Evolutionary conservation across 2,888 invertebrate species (phyloP).

Genomic region (Ectemnius continuus): DNA sequence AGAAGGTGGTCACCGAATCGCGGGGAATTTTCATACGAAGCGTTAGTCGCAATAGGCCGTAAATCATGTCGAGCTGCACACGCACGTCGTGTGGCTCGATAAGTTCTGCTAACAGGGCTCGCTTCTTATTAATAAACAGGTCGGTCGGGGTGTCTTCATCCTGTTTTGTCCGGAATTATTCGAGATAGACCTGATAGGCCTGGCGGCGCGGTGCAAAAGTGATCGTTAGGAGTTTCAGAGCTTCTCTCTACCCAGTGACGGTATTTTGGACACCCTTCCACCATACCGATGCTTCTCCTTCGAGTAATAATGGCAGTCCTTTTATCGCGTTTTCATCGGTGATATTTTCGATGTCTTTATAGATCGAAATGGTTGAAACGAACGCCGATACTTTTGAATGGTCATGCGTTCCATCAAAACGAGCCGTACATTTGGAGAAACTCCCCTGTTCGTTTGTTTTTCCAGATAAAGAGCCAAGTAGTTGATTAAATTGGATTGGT

Average conservation of each 20-base stretch:
- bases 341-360: slow-evolving; percentile 6
- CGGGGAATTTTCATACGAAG: neutral
- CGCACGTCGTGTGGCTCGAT: neutral
- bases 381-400: neutral
- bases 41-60: neutral
- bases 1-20: neutral
- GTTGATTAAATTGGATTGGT: no score
- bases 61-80: slow-evolving; percentile 4
- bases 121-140: neutral
- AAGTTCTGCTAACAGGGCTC: slow-evolving; percentile 1
- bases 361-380: neutral
- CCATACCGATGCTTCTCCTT: neutral
- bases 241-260: neutral
- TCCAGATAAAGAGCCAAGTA: no score
- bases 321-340: neutral
- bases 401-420: no score
- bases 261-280: neutral
- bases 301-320: neutral
- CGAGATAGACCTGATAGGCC: no score
- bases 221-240: no score
- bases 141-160: neutral
- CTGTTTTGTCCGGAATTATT: no score
- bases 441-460: no score
- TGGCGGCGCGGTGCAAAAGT: no score
- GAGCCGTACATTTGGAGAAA: no score